phyloP scores from a whole-genome alignment of 2,113 vertebrate genomes.

The Tragulus kanchil region DNA sequence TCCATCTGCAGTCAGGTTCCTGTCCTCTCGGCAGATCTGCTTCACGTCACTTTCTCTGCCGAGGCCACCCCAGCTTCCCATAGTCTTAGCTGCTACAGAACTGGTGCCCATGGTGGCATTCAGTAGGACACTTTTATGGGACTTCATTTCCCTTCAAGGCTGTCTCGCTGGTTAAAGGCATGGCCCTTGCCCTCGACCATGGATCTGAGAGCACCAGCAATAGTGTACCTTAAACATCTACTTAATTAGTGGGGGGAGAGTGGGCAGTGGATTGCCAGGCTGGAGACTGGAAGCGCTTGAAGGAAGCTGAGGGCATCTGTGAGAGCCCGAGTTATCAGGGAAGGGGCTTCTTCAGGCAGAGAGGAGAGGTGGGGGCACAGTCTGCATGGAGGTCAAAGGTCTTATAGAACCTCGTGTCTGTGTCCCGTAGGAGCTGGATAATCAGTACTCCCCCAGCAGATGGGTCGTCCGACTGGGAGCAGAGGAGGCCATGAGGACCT shows the following conservation, averaged over 20 bases:
- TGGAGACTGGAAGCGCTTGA: neutral
- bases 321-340: neutral
- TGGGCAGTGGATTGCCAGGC: too few relatives aligned
- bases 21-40: neutral
- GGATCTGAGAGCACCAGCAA: neutral
- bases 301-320: neutral
- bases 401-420: neutral
- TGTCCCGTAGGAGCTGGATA: constrained; percentile 89
- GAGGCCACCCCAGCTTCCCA: neutral
- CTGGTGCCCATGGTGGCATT: neutral
- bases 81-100: neutral
- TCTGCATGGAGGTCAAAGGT: rapidly evolving
- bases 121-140: neutral
- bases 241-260: too few relatives aligned
- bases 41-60: neutral
- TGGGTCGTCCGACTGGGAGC: constrained; percentile 92
- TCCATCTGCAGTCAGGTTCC: too few relatives aligned
- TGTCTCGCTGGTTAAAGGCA: neutral
- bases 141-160: neutral
- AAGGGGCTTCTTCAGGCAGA: neutral
- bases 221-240: neutral
- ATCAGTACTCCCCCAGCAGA: constrained; percentile 92
- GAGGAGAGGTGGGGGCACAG: rapidly evolving
- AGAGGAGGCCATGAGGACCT: constrained; percentile 90
- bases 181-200: rapidly evolving